Evolutionary conservation across 2,797 vertebrate genomes (phyloP).

Genomic region (Scleropages formosus): DNA sequence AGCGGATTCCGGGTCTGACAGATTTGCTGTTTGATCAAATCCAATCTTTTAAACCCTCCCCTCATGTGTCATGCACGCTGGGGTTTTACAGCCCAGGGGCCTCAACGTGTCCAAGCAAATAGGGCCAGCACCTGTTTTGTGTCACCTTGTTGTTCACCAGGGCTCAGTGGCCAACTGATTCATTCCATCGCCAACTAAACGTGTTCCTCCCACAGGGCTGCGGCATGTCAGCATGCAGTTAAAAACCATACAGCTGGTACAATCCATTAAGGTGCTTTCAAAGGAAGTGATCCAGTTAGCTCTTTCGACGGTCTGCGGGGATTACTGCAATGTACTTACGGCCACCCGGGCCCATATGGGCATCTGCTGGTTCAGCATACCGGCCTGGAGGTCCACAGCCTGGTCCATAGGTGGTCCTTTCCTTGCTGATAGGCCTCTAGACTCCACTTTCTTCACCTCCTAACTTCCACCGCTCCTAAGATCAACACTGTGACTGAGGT

Average conservation of each 20-base stretch:
- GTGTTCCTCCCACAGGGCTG: too few species aligned
- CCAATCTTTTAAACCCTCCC: constrained; percentile 29
- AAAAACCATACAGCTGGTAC: constrained; percentile 66
- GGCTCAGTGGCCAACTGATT: too few species aligned
- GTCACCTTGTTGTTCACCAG: not conserved
- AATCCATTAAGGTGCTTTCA: constrained; percentile 82
- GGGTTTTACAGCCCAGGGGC: constrained; percentile 16
- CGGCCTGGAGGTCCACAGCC: not conserved
- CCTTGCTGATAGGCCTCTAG: too few species aligned
- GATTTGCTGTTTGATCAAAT: constrained; percentile 25
- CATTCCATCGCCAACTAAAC: too few species aligned
- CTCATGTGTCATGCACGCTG: constrained; percentile 19
- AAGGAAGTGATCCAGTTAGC: constrained; percentile 82
- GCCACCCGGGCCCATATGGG: constrained; percentile 64
- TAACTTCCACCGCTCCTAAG: too few species aligned
- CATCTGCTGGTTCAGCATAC: constrained; percentile 59
- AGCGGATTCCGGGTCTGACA: constrained; percentile 38
- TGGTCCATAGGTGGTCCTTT: too few species aligned
- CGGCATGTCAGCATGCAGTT: constrained; percentile 50
- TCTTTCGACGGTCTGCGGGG: constrained; percentile 74
- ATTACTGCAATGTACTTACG: constrained; percentile 82
- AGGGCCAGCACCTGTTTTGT: constrained; percentile 48
- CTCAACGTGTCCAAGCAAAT: constrained; percentile 55
- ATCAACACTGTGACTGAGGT: too few species aligned
- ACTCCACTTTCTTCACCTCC: too few species aligned